These are phyloP conservation scores for Limenitis camilla DNA, from an alignment of 2,888 invertebrate genomes.

Conservation along the genomic window DNA sequence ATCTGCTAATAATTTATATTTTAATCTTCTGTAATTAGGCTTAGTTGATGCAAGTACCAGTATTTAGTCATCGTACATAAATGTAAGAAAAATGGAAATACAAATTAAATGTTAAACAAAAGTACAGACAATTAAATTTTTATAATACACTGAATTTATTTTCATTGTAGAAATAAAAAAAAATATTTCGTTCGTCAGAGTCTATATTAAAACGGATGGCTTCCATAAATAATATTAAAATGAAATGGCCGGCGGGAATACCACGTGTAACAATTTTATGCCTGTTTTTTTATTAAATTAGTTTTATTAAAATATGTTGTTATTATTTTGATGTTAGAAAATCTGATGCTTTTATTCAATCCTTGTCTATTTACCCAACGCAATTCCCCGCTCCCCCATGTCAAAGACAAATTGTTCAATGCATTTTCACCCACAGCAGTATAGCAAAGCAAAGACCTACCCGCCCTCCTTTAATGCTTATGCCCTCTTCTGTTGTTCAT, in stretches of 20 bases:
- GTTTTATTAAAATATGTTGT: conserved; percentile 2
- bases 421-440: too few species aligned
- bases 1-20: too few species aligned
- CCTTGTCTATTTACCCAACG: too few species aligned
- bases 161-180: conserved; percentile 7
- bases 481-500: too few species aligned
- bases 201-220: conserved; percentile 13
- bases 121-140: background rate
- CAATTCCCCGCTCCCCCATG: too few species aligned
- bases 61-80: background rate
- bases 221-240: conserved; percentile 18
- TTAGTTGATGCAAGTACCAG: too few species aligned
- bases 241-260: conserved; percentile 12
- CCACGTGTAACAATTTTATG: conserved; percentile 6
- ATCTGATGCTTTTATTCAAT: too few species aligned
- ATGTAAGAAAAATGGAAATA: too few species aligned
- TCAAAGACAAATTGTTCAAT: too few species aligned
- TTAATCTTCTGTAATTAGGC: too few species aligned
- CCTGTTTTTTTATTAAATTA: conserved; percentile 7
- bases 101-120: background rate
- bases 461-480: too few species aligned
- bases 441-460: too few species aligned
- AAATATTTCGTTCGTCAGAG: conserved; percentile 11
- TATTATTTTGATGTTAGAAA: background rate
- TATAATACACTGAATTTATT: background rate